These are phyloP conservation scores for Chrysotoxum bicinctum DNA, from an alignment of 2,888 invertebrate species.

Conservation along the genomic window DNA sequence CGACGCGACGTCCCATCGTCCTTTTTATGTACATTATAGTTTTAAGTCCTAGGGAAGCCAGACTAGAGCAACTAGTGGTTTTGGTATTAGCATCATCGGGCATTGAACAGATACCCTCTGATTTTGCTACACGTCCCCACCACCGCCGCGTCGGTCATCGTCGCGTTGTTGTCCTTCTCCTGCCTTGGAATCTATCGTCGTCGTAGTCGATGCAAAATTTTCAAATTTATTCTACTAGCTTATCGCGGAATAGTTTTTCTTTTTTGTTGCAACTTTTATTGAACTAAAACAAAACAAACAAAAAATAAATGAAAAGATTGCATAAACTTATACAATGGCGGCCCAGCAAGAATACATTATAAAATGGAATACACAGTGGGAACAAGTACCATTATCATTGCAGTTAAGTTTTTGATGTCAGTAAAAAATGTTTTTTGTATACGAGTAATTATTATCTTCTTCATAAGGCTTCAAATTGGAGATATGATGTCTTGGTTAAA, in stretches of 20 bases:
- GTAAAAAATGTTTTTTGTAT: too few species aligned
- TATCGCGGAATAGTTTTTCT: background rate
- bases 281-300: background rate
- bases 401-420: too few species aligned
- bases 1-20: background rate
- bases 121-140: background rate
- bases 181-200: background rate
- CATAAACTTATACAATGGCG: slow-evolving; percentile 45
- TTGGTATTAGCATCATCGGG: slow-evolving; percentile 19
- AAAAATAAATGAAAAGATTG: slow-evolving; percentile 38
- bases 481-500: too few species aligned
- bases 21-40: background rate
- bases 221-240: slow-evolving; percentile 32
- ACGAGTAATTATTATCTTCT: too few species aligned
- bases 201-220: slow-evolving; percentile 38
- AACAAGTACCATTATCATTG: background rate
- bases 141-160: background rate
- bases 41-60: too few species aligned
- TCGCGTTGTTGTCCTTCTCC: background rate
- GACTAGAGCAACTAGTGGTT: slow-evolving; percentile 53
- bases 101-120: slow-evolving; percentile 10
- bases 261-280: background rate
- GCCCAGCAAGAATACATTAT: slow-evolving; percentile 18
- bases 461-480: too few species aligned
- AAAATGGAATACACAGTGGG: background rate